These are phyloP conservation scores for Yoshiicerus persimilis DNA, from an alignment of 1,140 invertebrate genomes.

Conservation along the genomic window DNA sequence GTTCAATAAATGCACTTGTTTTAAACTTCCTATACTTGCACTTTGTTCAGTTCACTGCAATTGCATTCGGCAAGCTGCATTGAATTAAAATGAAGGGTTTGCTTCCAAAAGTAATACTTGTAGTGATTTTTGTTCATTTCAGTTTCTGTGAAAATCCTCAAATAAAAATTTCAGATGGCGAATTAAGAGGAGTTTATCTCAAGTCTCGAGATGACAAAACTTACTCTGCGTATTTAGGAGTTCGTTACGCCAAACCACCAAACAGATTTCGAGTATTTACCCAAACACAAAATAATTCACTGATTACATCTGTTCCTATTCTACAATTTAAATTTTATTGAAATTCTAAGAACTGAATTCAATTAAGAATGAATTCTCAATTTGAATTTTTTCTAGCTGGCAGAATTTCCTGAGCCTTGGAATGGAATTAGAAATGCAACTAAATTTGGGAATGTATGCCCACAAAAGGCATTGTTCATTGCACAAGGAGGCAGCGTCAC, in stretches of 20 bases:
- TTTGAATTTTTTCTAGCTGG: neutral
- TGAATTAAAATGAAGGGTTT: too few relatives aligned
- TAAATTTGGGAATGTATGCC: constrained; percentile 52
- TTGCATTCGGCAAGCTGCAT: too few relatives aligned
- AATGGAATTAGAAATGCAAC: constrained; percentile 54
- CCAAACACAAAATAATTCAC: neutral
- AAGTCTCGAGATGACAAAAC: neutral
- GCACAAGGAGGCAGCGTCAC: constrained; percentile 46
- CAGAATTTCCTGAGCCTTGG: constrained; percentile 48
- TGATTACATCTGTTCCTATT: too few relatives aligned
- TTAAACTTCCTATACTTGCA: too few relatives aligned
- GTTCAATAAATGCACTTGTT: too few relatives aligned
- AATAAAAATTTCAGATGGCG: neutral
- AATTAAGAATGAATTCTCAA: too few relatives aligned
- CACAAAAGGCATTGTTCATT: constrained; percentile 33
- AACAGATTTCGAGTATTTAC: neutral
- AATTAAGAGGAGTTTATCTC: neutral
- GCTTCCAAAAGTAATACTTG: too few relatives aligned
- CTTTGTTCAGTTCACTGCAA: too few relatives aligned
- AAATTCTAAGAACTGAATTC: too few relatives aligned
- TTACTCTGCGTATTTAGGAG: neutral
- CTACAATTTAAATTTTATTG: too few relatives aligned
- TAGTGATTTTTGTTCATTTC: too few relatives aligned
- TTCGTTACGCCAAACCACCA: constrained; percentile 2
- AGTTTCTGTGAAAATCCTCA: neutral